Evolutionary conservation across 2,113 vertebrate species (phyloP), one percentile per base, ranked within the genome.

Genomic region (Ascaphus truei): DNA sequence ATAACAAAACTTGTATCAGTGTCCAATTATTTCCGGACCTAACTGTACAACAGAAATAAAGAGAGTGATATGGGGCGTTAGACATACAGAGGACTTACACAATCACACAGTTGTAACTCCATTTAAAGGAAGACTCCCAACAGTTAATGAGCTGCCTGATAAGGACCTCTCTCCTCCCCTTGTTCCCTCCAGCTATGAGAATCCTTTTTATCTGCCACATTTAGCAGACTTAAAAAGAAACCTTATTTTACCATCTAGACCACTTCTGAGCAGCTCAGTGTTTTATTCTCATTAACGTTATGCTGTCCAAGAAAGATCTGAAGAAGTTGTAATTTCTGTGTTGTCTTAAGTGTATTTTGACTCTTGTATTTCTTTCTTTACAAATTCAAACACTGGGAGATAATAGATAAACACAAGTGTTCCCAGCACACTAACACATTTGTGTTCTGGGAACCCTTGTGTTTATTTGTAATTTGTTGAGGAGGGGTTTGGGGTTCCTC

Each of bases 181-280:
- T 4, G 0, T 63, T 75, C 76, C 55, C 76, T 55, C 47, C 62
- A 75, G 75, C 71, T 67, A 0, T 0, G 50, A 62, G 51, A 6
- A 59, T 73, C 51, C 65, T 74, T 83, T 78, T 71, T 74, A 69
- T 78, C 26, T 71, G 68, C 72, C 56, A 39, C 76, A 75, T 82
- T 82, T 75, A 78, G 53, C 75, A 76, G 77, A 64, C 76, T 76
- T 72, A 65, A 59, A 68, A 26, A 72, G 75, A 66, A 73, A 65
- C 39, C 47, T 12, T 56, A 41, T 55, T 45, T 58, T 34, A 26
- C 31, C 76, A 77, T 78, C 60, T 68, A 81, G 77, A 76, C 61
- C 9, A 5, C 73, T 77, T 82, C 59, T 79, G 69, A 81, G 73
- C 62, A 76, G n/a, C 72, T 68, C 27, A 53, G 77, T 76, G 80